Percentiles rank a stretch among this genome's conserved stretches.
Evolutionary conservation across 2,888 invertebrate genomes (phyloP).

Genomic region (Thumatha senex): DNA sequence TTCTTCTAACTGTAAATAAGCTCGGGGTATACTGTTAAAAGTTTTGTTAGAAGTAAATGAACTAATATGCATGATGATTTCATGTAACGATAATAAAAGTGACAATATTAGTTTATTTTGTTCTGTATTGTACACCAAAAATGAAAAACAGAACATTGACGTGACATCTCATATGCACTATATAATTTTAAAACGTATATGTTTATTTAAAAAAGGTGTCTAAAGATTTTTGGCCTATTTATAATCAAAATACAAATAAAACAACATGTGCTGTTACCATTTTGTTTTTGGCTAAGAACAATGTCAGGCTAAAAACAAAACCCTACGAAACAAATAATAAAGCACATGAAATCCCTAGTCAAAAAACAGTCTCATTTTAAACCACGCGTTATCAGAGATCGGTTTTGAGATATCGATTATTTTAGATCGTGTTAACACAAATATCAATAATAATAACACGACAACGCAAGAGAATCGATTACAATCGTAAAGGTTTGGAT

Average conservation of each 20-base stretch:
- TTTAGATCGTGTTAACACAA: constrained; percentile 44
- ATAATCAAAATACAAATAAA: neutral
- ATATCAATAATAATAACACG: constrained; percentile 48
- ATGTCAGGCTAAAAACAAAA: constrained; percentile 14
- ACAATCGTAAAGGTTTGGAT: constrained; percentile 43
- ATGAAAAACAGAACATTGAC: too few relatives aligned
- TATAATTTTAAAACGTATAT: too few relatives aligned
- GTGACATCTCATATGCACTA: too few relatives aligned
- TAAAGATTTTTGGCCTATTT: too few relatives aligned
- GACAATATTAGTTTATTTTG: too few relatives aligned
- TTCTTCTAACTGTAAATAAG: neutral
- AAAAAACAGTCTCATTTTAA: constrained; percentile 28
- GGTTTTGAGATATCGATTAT: constrained; percentile 42
- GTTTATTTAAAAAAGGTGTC: too few relatives aligned
- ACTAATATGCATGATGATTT: too few relatives aligned
- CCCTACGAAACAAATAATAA: constrained; percentile 13
- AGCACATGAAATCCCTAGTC: constrained; percentile 22
- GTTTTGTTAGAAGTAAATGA: neutral
- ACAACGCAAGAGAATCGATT: constrained; percentile 49
- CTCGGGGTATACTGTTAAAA: too few relatives aligned
- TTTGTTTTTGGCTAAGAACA: neutral
- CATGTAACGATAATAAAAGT: neutral
- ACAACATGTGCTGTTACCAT: neutral
- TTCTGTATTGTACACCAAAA: too few relatives aligned
- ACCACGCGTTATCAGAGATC: constrained; percentile 39